Evolutionary conservation across 1,140 invertebrate species (phyloP), one percentile per base, ranked within the genome.

Genomic region (Zaprionus lachaisei): DNA sequence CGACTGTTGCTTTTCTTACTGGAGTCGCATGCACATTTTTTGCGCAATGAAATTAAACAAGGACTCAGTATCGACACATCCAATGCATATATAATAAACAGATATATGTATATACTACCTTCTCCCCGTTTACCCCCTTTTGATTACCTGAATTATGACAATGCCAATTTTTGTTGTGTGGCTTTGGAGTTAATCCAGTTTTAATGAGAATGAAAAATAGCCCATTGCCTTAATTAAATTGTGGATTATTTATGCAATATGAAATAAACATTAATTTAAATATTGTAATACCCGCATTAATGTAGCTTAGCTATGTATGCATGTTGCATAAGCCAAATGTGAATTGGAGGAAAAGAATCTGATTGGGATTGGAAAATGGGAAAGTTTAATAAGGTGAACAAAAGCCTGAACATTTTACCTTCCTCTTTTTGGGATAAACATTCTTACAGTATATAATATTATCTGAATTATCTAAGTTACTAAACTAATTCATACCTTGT

Each of bases 211-310:
- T 76, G 71, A 72, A 81, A 81, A 76, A 62, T 58, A 68, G 68
- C 62, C 24, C 44, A 69, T 76, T 65, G 62, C 31, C 77, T 80
- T 85, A 90, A 90, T 90, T 90, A 85, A 90, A 90, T 90, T 91
- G 73, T 79, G 86, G 82, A 80, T 90, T 90, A 90, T 85, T 82
- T 82, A 85, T 90, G 85, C 66, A 65, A 90, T 68, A 87, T 80
- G 72, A 90, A 79, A 77, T 80, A 69, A 74, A 73, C 68, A 83
- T 87, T 90, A 60, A 81, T 73, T 70, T 90, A 71, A 90, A 90
- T 80, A 85, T 80, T 75, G 64, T 79, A 78, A 86, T 66, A 70
- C 61, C 38, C 56, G 80, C 69, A 83, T 80, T 83, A 83, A 83
- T 69, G 56, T 49, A 73, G 80, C 70, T 87, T 86, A 86, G 83